Conservation (phyloP, 2,888 invertebrate species). For the Xylota segnis region DNA sequence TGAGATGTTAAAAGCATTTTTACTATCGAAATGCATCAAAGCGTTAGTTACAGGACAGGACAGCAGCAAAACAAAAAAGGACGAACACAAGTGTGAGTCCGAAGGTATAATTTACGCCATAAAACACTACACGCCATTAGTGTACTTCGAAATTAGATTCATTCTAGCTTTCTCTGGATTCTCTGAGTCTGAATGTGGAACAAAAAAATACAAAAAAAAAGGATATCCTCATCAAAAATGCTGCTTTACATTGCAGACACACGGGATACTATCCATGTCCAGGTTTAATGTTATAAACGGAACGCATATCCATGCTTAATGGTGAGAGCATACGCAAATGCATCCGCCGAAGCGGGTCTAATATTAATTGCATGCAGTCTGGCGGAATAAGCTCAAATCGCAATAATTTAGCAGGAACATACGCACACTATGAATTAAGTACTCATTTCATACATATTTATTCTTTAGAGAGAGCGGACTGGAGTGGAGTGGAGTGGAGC, state of each 20-base stretch:
- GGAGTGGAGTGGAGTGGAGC: no score
- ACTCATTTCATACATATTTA: constrained; percentile 20
- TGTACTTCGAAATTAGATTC: constrained; percentile 58
- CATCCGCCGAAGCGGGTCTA: constrained; percentile 51
- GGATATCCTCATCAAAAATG: constrained; percentile 54
- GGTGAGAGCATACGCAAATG: constrained; percentile 22
- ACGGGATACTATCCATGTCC: constrained; percentile 18
- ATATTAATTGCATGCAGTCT: constrained; percentile 69
- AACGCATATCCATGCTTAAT: constrained; percentile 33
- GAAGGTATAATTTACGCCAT: constrained; percentile 49
- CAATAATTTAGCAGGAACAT: constrained; percentile 52
- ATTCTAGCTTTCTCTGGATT: background rate
- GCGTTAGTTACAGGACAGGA: constrained; percentile 20
- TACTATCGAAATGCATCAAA: constrained; percentile 74
- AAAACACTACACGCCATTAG: constrained; percentile 49
- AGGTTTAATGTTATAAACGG: constrained; percentile 28
- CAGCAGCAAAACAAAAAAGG: background rate
- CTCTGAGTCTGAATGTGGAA: no score
- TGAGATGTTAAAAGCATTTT: constrained; percentile 75
- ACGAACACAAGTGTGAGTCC: constrained; percentile 5
- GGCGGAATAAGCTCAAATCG: constrained; percentile 59
- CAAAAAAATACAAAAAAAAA: background rate
- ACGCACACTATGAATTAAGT: constrained; percentile 39
- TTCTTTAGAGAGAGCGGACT: constrained; percentile 10
- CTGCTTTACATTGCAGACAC: constrained; percentile 14